These are phyloP conservation scores for Nomada ferruginata DNA, from an alignment of 2,888 invertebrate genomes.

Conservation along the genomic window DNA sequence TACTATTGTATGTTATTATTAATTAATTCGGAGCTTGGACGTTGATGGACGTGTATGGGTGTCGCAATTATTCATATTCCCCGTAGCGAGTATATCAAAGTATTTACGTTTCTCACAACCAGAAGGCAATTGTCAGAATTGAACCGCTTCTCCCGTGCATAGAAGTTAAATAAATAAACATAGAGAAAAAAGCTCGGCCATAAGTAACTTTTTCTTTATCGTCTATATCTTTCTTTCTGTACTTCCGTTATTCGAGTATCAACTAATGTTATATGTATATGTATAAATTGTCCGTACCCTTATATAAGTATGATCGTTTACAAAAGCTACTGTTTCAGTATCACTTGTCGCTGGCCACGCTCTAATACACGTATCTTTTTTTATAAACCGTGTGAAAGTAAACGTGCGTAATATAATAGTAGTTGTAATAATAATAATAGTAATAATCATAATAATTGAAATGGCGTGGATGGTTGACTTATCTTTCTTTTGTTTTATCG, in stretches of 20 bases:
- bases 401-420: conserved; percentile 16
- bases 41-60: conserved; percentile 3
- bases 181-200: conserved; percentile 53
- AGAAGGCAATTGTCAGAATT: conserved; percentile 63
- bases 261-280: conserved; percentile 18
- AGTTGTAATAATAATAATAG: conserved; percentile 25
- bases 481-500: conserved; percentile 7
- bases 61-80: conserved; percentile 60
- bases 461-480: conserved; percentile 34
- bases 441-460: conserved; percentile 31
- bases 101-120: conserved; percentile 64
- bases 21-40: conserved; percentile 49
- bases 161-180: conserved; percentile 67
- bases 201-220: conserved; percentile 40
- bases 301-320: conserved; percentile 56
- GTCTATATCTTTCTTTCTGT: conserved; percentile 2
- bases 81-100: conserved; percentile 50
- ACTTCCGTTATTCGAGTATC: conserved; percentile 25
- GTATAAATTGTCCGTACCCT: conserved; percentile 54
- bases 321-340: conserved; percentile 66
- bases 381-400: conserved; percentile 50
- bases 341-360: conserved; percentile 55
- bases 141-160: conserved; percentile 46
- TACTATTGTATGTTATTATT: conserved; percentile 26
- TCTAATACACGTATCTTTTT: conserved; percentile 27